Evolutionary conservation across 30 jellyfish, hydroid and myxozoan genomes (phyloP).

Genomic region (Turritopsis rubra): DNA sequence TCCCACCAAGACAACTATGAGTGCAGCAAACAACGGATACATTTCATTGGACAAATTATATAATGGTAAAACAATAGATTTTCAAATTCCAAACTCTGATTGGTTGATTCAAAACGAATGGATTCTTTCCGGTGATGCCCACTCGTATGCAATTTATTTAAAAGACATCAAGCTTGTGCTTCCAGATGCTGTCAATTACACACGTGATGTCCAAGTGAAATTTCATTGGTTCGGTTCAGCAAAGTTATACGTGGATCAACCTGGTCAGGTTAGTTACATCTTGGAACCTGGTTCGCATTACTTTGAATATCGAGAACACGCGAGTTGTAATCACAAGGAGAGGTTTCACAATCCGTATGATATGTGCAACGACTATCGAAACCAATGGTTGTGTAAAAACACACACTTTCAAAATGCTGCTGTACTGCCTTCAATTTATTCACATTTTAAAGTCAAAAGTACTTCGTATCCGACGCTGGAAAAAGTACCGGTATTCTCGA

Average conservation of each 20-base stretch:
- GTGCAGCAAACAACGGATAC: background rate
- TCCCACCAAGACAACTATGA: constrained; percentile 21
- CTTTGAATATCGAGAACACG: constrained; percentile 4
- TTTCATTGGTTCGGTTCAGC: constrained; percentile 8
- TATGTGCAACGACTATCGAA: background rate
- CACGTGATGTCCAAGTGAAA: constrained; percentile 13
- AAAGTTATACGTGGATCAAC: background rate
- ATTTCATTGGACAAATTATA: constrained; percentile 23
- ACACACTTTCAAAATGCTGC: background rate
- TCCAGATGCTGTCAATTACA: constrained; percentile 5
- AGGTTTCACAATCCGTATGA: constrained; percentile 3
- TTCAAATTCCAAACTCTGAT: constrained; percentile 32
- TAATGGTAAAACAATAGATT: constrained; percentile 29
- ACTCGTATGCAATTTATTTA: constrained; percentile 19
- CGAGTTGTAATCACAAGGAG: background rate
- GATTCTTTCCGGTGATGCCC: constrained; percentile 29
- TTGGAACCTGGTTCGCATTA: background rate
- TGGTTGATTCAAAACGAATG: constrained; percentile 41
- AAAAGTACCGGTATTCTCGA: background rate
- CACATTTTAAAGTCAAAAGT: background rate
- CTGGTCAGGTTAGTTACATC: background rate
- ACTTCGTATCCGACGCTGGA: background rate
- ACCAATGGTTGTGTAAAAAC: constrained; percentile 8
- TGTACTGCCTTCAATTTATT: background rate
- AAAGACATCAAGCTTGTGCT: constrained; percentile 25